phyloP scores from a whole-genome alignment of 2,888 invertebrate species.

The Tenthredo scrophulariae region DNA sequence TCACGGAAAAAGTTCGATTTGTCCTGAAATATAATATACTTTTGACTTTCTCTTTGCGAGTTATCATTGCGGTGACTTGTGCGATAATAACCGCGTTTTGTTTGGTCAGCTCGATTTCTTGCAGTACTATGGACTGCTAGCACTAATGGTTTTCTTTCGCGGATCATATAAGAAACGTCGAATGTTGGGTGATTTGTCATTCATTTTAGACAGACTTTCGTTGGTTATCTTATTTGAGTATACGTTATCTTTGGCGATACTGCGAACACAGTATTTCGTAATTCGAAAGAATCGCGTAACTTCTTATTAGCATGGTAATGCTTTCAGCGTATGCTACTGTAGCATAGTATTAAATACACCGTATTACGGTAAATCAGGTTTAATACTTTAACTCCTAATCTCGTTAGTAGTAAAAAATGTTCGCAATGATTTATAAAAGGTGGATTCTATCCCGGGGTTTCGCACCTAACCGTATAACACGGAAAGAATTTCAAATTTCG shows the following conservation, averaged over 20 bases:
- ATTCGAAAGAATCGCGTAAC: neutral
- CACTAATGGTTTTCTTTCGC: neutral
- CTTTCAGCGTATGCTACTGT: neutral
- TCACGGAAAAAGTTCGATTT: neutral
- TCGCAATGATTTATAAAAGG: conserved; percentile 22
- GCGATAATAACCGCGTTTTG: neutral
- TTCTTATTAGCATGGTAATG: neutral
- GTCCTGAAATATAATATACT: neutral
- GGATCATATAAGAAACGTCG: neutral
- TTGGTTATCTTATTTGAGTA: neutral
- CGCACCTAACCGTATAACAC: neutral
- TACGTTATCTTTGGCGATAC: neutral
- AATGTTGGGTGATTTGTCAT: neutral
- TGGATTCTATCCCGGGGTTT: conserved; percentile 3
- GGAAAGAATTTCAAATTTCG: conserved; percentile 37
- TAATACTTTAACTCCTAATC: conserved; percentile 12
- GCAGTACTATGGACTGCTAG: neutral
- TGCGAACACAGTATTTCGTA: neutral
- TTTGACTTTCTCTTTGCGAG: neutral
- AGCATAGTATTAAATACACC: neutral
- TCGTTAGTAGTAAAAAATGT: conserved; percentile 3
- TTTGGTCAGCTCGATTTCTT: conserved; percentile 1
- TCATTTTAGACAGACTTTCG: neutral
- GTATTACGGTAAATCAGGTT: conserved; percentile 15
- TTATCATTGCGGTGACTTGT: neutral